Evolutionary conservation across 2,888 invertebrate species (phyloP).

Genomic region (Iphiclides podalirius): DNA sequence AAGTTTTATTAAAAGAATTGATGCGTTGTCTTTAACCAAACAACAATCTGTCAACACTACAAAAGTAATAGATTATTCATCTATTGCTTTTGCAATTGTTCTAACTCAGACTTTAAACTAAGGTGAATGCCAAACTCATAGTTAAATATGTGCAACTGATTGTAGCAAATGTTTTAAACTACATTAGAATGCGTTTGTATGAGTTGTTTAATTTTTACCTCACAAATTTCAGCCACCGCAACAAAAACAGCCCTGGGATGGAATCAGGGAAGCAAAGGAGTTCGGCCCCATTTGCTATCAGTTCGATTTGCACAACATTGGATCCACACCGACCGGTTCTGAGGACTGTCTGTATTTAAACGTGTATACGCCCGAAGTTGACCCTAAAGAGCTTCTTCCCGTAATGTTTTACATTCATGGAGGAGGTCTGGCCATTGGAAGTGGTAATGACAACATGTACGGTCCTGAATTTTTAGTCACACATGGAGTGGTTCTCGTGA

Average conservation of each 20-base stretch:
- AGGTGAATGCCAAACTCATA: no score
- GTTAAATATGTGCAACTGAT: no score
- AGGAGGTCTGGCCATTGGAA: slow-evolving; percentile 38
- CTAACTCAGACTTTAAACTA: no score
- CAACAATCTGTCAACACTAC: no score
- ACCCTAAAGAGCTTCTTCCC: slow-evolving; percentile 34
- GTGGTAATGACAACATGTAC: slow-evolving; percentile 37
- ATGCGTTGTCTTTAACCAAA: no score
- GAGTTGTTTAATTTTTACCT: neutral
- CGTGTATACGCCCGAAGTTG: slow-evolving; percentile 44
- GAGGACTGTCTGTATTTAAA: slow-evolving; percentile 57
- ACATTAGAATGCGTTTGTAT: no score
- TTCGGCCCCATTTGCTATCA: slow-evolving; percentile 33
- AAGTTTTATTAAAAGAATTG: no score
- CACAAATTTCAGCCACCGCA: slow-evolving; percentile 39
- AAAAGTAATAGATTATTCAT: no score
- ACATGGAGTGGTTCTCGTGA: slow-evolving; percentile 41
- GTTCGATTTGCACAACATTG: slow-evolving; percentile 14
- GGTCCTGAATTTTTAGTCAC: slow-evolving; percentile 43
- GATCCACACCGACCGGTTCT: slow-evolving; percentile 32
- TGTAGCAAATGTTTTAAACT: no score
- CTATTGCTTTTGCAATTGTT: no score
- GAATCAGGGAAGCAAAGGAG: slow-evolving; percentile 41
- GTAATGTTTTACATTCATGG: slow-evolving; percentile 53
- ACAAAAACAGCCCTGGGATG: slow-evolving; percentile 42